A percentile compares a stretch with the other conserved stretches of the same genome.
phyloP scores from a whole-genome alignment of 2,888 invertebrate species.

The Thereva unica region DNA sequence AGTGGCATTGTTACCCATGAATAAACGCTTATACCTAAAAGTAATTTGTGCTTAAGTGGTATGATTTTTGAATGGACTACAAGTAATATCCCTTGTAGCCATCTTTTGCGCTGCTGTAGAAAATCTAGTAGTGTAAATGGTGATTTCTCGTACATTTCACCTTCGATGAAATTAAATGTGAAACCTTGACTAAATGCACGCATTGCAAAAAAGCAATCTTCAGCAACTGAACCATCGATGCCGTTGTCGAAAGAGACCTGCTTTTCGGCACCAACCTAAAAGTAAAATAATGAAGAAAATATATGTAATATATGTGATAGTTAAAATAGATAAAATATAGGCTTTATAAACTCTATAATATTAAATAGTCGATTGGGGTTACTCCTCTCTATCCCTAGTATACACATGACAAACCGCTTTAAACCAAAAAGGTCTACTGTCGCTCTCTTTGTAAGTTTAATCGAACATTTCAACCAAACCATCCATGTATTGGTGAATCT shows the following conservation, averaged over 20 bases:
- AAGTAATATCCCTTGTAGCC: constrained; percentile 90
- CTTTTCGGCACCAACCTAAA: constrained; percentile 85
- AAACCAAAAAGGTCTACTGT: too few relatives aligned
- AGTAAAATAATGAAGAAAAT: constrained; percentile 44
- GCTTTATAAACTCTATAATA: constrained; percentile 5
- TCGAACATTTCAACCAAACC: too few relatives aligned
- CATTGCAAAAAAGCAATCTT: constrained; percentile 97
- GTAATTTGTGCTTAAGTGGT: constrained; percentile 75
- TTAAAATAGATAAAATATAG: constrained; percentile 28
- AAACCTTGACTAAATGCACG: constrained; percentile 89
- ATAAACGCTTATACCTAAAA: constrained; percentile 87
- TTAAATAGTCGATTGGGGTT: too few relatives aligned
- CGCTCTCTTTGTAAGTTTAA: too few relatives aligned
- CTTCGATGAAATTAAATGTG: constrained; percentile 93
- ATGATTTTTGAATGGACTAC: constrained; percentile 87
- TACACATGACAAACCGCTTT: too few relatives aligned
- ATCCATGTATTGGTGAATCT: too few relatives aligned
- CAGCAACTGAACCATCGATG: constrained; percentile 94
- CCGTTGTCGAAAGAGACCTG: constrained; percentile 95
- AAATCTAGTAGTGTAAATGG: constrained; percentile 95
- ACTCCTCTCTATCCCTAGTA: too few relatives aligned
- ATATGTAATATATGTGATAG: constrained; percentile 18
- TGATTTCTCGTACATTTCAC: constrained; percentile 99
- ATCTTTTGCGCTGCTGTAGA: constrained; percentile 92
- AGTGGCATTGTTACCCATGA: constrained; percentile 96